Percentiles rank a stretch among this genome's conserved stretches.
These are phyloP conservation scores for Chromis chromis DNA, from an alignment of 2,797 vertebrate genomes.

Conservation along the genomic window DNA sequence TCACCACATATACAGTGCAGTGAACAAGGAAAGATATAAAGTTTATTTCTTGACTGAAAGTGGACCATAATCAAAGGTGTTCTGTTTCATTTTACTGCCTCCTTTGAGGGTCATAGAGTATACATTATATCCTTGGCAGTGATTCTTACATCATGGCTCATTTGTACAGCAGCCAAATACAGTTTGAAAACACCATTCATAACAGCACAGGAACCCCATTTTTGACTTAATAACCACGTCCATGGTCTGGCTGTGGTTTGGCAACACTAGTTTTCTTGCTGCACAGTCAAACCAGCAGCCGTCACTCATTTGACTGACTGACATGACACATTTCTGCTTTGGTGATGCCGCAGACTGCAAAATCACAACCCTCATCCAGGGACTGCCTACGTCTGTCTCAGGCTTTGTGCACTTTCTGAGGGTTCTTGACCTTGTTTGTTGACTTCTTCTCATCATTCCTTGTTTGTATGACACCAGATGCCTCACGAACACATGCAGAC, in stretches of 20 bases:
- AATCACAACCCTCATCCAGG: constrained; percentile 59
- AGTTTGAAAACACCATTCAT: constrained; percentile 11
- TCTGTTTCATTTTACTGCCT: constrained; percentile 50
- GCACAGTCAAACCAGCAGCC: constrained; percentile 34
- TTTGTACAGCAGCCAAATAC: constrained; percentile 28
- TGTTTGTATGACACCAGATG: constrained; percentile 78
- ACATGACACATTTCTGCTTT: constrained; percentile 43
- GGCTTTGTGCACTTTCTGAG: constrained; percentile 62
- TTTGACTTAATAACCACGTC: constrained; percentile 29
- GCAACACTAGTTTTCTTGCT: constrained; percentile 23
- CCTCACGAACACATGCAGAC: constrained; percentile 44
- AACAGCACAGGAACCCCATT: constrained; percentile 20
- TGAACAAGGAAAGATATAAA: constrained; percentile 9
- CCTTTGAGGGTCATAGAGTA: constrained; percentile 23
- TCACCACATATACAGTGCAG: background rate
- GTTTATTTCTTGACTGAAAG: constrained; percentile 14
- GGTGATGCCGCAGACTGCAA: constrained; percentile 42
- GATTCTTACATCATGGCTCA: constrained; percentile 37
- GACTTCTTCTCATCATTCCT: constrained; percentile 76
- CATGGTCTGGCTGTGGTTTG: constrained; percentile 23
- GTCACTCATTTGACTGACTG: constrained; percentile 63
- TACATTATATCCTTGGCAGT: constrained; percentile 28
- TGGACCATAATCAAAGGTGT: constrained; percentile 14
- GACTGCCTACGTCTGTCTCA: constrained; percentile 58
- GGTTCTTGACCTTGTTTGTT: constrained; percentile 81